Evolutionary conservation across 2,797 vertebrate species (phyloP).

Genomic region (Tokudaia tokunoshimensis): DNA sequence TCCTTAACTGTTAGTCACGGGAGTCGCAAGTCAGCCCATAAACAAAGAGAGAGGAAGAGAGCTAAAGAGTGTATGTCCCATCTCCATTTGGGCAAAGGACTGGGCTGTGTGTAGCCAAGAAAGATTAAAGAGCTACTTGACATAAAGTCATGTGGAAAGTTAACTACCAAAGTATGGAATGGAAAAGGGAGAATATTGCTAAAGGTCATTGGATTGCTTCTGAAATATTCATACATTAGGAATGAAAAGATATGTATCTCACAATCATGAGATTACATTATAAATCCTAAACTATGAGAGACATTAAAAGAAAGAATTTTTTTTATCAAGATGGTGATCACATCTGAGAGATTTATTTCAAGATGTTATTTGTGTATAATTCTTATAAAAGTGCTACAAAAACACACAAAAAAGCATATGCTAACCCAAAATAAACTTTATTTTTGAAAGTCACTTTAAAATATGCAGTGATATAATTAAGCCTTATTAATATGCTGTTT

Average conservation of each 20-base stretch:
- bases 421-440: conserved; percentile 85
- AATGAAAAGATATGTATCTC: neutral
- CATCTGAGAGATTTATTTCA: conserved; percentile 76
- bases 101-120: accelerated
- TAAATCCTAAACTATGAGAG: conserved; percentile 42
- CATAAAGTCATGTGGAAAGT: neutral
- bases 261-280: conserved; percentile 23
- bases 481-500: conserved; percentile 86
- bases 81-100: neutral
- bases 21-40: neutral
- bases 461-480: conserved; percentile 86
- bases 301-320: conserved; percentile 77
- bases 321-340: conserved; percentile 84
- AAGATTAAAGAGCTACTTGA: neutral
- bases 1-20: neutral
- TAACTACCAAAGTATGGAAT: neutral
- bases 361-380: conserved; percentile 75
- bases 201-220: conserved; percentile 14
- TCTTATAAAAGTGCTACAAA: conserved; percentile 81
- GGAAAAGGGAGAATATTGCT: neutral
- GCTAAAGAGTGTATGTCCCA: neutral
- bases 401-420: conserved; percentile 82
- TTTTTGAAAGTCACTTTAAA: conserved; percentile 87
- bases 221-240: neutral
- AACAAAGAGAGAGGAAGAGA: neutral